phyloP scores from a whole-genome alignment of 2,797 vertebrate species.

The Chlorospingus flavigularis region DNA sequence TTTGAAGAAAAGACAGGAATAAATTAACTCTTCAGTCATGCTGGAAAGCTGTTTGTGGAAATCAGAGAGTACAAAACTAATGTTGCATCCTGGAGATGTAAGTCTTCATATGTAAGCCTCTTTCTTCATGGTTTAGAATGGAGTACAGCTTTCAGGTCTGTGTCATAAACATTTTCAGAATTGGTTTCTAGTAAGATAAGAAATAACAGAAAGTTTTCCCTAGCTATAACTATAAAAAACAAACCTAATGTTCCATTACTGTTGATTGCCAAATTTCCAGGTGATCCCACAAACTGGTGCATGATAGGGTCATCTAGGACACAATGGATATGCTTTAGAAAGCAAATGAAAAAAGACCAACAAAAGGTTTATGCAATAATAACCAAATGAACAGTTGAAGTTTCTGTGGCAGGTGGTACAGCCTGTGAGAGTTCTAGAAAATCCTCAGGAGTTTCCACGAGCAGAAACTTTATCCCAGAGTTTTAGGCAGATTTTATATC shows the following conservation, averaged over 20 bases:
- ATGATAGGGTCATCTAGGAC: neutral
- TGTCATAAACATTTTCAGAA: neutral
- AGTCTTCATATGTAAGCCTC: neutral
- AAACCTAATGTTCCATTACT: neutral
- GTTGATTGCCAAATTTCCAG: neutral
- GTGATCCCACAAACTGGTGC: neutral
- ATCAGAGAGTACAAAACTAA: neutral
- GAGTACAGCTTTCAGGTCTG: neutral
- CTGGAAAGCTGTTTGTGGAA: neutral
- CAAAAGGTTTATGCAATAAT: neutral
- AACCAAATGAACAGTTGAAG: neutral
- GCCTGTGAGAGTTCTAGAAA: neutral
- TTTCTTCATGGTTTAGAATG: neutral
- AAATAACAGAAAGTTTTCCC: neutral
- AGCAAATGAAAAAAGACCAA: neutral
- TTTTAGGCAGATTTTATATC: neutral
- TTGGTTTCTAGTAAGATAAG: neutral
- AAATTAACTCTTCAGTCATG: neutral
- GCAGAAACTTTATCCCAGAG: neutral
- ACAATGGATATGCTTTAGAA: neutral
- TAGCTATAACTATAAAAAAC: neutral
- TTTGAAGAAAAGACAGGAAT: neutral
- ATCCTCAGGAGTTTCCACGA: neutral
- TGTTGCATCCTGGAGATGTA: neutral
- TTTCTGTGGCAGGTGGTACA: fast-evolving